Conservation (phyloP, 2,797 vertebrate species). For the Hydrocynus forskahlii region DNA sequence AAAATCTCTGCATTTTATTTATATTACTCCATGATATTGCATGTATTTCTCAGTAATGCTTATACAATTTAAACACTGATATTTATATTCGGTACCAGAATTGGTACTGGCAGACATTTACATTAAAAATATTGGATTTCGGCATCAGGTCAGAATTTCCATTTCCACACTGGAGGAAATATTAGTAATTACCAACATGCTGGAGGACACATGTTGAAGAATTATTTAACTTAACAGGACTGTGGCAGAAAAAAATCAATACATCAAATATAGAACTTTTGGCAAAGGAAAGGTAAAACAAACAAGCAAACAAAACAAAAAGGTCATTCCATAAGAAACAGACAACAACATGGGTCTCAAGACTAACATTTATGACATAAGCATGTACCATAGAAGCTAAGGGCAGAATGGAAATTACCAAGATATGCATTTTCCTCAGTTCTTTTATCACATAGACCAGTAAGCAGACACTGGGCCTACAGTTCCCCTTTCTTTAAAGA, state of each 20-base stretch:
- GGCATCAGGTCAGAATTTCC: too few relatives aligned
- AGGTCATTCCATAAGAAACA: background rate
- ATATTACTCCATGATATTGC: too few relatives aligned
- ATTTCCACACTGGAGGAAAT: background rate
- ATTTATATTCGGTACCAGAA: too few relatives aligned
- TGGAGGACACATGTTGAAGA: background rate
- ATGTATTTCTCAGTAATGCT: too few relatives aligned
- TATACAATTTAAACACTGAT: too few relatives aligned
- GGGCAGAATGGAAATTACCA: background rate
- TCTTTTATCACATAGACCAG: conserved; percentile 26
- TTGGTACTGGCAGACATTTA: too few relatives aligned
- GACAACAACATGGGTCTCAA: too few relatives aligned
- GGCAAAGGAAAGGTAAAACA: too few relatives aligned
- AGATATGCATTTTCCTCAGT: background rate
- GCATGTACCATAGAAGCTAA: background rate
- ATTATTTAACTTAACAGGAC: background rate
- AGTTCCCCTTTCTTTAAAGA: conserved; percentile 29
- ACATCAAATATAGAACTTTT: background rate
- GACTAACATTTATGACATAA: too few relatives aligned
- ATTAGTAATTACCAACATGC: background rate
- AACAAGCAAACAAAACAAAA: background rate
- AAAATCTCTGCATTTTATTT: too few relatives aligned
- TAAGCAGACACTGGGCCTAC: background rate
- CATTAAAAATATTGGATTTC: too few relatives aligned
- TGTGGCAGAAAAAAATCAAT: background rate